Evolutionary conservation across 1,140 invertebrate species (phyloP), one percentile per base, ranked within the genome.

Genomic region (Sinella curviseta): DNA sequence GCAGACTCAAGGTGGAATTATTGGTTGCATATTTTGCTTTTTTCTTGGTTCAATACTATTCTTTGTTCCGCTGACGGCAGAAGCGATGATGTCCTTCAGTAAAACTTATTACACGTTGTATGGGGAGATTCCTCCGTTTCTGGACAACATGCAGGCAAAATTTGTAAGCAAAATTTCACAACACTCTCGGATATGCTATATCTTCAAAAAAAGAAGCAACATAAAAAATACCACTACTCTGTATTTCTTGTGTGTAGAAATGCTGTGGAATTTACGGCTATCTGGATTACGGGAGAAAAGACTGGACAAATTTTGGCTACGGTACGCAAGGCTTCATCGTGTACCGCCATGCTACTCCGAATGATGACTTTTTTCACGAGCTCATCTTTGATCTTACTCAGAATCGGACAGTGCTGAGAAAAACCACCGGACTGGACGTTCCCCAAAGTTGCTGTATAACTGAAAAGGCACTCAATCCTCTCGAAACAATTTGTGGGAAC

Each of bases 221-320:
- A n/a, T 60, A 24, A 60, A 17, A 12, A 60, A 60, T 24, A 4
- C 12, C 14, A 14, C 8, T 60, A 60, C 8, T 31, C 8, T 31
- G 1, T 24, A 30, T 3, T 30, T 31, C 65, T 70, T 8, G 12
- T 60, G 4, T 33, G 30, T 24, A 70, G 65, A 33, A 30, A 30
- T 70, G 65, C n/a, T 70, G 65, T 24, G 65, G 65, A 14, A 70
- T 70, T 30, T 31, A 70, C 65, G 31, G 31, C n/a, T 70, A 70
- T 30, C 14, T 33, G 26, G 65, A 70, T 30, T 70, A 70, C n/a
- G 65, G 65, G 2, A 8, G 12, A 33, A 33, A 70, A 33, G 65
- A 70, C 31, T 70, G 30, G 4, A 12, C 2, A 1, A 70, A 33
- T 16, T 30, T 2, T 14, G n/a, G 65, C n/a, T 70, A 70, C 31